Evolutionary conservation across 2,113 vertebrate genomes (phyloP).

Genomic region (Heterotis niloticus): DNA sequence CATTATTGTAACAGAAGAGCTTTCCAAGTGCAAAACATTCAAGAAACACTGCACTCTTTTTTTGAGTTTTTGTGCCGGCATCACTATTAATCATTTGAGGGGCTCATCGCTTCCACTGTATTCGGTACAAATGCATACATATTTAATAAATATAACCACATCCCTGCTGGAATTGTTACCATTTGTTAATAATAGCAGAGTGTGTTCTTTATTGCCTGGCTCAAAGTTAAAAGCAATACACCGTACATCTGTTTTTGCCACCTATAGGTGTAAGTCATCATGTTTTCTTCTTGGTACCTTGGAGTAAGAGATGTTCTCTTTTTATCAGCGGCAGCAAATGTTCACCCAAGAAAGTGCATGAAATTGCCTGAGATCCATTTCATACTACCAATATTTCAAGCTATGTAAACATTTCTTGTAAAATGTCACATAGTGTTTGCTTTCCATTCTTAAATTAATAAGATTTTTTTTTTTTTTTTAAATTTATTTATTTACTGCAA

Average conservation of each 20-base stretch:
- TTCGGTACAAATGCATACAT: background rate
- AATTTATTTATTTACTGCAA: conserved; percentile 46
- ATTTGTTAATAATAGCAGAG: background rate
- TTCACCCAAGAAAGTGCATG: conserved; percentile 24
- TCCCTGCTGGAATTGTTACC: background rate
- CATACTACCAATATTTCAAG: conserved; percentile 50
- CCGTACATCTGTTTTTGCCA: conserved; percentile 2
- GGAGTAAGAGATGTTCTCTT: conserved; percentile 4
- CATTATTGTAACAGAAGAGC: background rate
- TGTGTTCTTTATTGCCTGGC: background rate
- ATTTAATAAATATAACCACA: background rate
- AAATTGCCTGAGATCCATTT: conserved; percentile 33
- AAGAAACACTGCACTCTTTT: too few relatives aligned
- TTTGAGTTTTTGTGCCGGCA: too few relatives aligned
- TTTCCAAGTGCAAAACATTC: background rate
- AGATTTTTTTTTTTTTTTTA: conserved; percentile 51
- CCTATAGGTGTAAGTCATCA: background rate
- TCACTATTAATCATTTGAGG: background rate
- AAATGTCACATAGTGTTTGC: conserved; percentile 61
- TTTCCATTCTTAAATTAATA: conserved; percentile 65
- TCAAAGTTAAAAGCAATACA: background rate
- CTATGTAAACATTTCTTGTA: conserved; percentile 62
- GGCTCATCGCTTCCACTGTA: background rate
- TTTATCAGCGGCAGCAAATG: conserved; percentile 19
- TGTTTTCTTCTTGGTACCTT: background rate